phyloP scores from a whole-genome alignment of 2,797 vertebrate species.

The Tadarida brasiliensis region DNA sequence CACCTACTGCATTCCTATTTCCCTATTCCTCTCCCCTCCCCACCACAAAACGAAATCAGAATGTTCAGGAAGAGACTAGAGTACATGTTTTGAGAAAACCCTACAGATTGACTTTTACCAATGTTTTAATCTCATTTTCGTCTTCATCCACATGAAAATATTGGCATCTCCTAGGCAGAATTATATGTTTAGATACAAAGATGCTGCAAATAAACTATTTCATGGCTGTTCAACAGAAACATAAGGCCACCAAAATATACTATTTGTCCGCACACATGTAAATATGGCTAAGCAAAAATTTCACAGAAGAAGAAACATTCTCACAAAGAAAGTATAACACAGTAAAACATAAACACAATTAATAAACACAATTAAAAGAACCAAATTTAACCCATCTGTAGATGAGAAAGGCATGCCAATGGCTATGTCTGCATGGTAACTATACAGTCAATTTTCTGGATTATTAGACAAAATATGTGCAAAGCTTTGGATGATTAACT shows the following conservation, averaged over 20 bases:
- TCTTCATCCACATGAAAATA: conserved; percentile 41
- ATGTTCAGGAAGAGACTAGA: background rate
- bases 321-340: conserved; percentile 69
- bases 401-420: background rate
- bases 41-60: conserved; percentile 27
- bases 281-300: conserved; percentile 76
- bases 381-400: conserved; percentile 78
- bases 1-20: background rate
- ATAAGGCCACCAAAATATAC: conserved; percentile 82
- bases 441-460: conserved; percentile 55
- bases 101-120: conserved; percentile 33
- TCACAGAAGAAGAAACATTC: conserved; percentile 79
- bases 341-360: conserved; percentile 76
- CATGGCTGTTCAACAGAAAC: conserved; percentile 75
- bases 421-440: background rate
- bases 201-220: conserved; percentile 80
- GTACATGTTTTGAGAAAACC: conserved; percentile 43
- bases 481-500: conserved; percentile 58
- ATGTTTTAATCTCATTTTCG: conserved; percentile 56
- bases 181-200: conserved; percentile 82
- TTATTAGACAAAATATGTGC: conserved; percentile 58
- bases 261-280: conserved; percentile 83
- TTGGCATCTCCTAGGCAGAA: conserved; percentile 64
- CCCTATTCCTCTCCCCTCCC: background rate
- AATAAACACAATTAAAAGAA: conserved; percentile 77